Conservation (phyloP, 1,140 invertebrate species). For the Dicyema japonicum region DNA sequence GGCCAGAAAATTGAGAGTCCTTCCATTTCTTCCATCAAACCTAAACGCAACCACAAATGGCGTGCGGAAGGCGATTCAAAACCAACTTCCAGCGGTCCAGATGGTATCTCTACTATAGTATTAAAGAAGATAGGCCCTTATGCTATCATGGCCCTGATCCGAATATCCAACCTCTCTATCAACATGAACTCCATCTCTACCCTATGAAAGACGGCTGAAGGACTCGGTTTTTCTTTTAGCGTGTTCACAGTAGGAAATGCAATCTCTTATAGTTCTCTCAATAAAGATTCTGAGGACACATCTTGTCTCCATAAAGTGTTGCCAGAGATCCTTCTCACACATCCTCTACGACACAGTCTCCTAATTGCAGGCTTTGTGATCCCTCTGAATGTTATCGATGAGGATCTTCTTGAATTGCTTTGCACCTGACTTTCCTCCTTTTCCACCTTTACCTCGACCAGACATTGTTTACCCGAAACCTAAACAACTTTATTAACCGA, state of each 20-base stretch:
- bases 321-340: slow-evolving; percentile 39
- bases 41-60: too few species aligned
- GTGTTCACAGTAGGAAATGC: slow-evolving; percentile 47
- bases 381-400: slow-evolving; percentile 37
- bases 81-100: too few species aligned
- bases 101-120: too few species aligned
- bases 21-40: too few species aligned
- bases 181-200: too few species aligned
- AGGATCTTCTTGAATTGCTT: slow-evolving; percentile 20
- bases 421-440: slow-evolving; percentile 13
- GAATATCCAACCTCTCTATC: too few species aligned
- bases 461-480: slow-evolving; percentile 8
- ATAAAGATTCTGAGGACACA: slow-evolving; percentile 41
- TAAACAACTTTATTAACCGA: slow-evolving; percentile 1
- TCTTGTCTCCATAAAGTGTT: slow-evolving; percentile 34
- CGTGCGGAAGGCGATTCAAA: too few species aligned
- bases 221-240: slow-evolving; percentile 45
- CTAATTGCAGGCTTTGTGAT: slow-evolving; percentile 33
- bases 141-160: too few species aligned
- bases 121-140: too few species aligned
- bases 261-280: slow-evolving; percentile 43
- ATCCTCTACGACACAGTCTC: slow-evolving; percentile 33
- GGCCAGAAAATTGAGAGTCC: too few species aligned
- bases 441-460: slow-evolving; percentile 13
- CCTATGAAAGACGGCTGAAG: too few species aligned